Percentiles rank a stretch among this genome's conserved stretches.
phyloP scores from a whole-genome alignment of 2,797 vertebrate genomes.

The Sebastes baramenuke region DNA sequence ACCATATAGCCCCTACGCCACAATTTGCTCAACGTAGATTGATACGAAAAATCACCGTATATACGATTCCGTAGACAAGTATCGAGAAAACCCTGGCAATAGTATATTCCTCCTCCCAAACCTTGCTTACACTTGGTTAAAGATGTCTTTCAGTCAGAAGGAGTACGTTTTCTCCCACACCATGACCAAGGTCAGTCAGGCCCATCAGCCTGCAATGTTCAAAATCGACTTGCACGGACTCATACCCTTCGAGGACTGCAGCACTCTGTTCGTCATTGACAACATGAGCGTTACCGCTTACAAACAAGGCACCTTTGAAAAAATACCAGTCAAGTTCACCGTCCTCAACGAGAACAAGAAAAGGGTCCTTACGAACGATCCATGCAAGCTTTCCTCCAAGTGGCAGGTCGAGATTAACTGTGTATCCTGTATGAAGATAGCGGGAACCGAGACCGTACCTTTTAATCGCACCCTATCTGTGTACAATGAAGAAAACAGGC shows the following conservation, averaged over 20 bases:
- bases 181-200: background rate
- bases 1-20: too few relatives aligned
- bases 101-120: too few relatives aligned
- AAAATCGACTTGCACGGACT: background rate
- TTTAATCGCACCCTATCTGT: too few relatives aligned
- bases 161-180: background rate
- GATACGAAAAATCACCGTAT: background rate
- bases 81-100: too few relatives aligned
- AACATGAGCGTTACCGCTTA: background rate
- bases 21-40: too few relatives aligned
- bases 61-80: background rate
- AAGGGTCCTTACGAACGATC: background rate
- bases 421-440: background rate
- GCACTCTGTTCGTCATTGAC: background rate
- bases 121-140: too few relatives aligned
- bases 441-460: too few relatives aligned
- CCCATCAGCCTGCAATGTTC: background rate
- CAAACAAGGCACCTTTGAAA: background rate
- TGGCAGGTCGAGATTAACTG: background rate
- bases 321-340: background rate
- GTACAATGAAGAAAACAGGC: too few relatives aligned
- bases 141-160: conserved; percentile 1
- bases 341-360: background rate
- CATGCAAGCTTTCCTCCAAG: background rate
- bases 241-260: background rate